Percentiles rank a stretch among this genome's conserved stretches.
These are phyloP conservation scores for Odontocolon sp. DNA, from an alignment of 2,888 invertebrate species.

Conservation along the genomic window DNA sequence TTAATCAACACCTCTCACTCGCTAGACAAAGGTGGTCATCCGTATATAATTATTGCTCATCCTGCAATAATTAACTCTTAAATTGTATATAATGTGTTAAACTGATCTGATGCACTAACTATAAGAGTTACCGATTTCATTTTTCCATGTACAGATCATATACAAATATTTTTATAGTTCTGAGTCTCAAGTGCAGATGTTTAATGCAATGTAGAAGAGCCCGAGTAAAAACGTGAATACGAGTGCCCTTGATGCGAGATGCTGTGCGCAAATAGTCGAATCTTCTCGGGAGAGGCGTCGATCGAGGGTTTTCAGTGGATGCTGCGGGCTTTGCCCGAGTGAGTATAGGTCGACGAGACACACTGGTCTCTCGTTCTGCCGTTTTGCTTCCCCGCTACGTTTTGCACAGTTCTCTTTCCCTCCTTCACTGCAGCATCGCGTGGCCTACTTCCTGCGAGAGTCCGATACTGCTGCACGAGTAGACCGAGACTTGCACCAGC, in stretches of 20 bases:
- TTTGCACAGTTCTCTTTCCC: too few species aligned
- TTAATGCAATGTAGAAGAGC: not conserved
- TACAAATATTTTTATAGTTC: not conserved
- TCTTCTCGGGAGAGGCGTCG: slow-evolving; percentile 40
- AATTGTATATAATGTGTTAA: too few species aligned
- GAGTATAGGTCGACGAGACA: slow-evolving; percentile 33
- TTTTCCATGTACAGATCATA: not conserved
- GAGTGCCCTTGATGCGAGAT: not conserved
- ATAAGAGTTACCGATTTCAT: not conserved
- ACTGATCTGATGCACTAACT: too few species aligned
- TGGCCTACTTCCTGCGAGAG: slow-evolving; percentile 63
- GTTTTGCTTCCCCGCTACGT: slow-evolving; percentile 35
- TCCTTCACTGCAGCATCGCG: slow-evolving; percentile 41
- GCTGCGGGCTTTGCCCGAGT: not conserved
- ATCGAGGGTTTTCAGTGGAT: slow-evolving; percentile 8
- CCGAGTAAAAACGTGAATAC: not conserved
- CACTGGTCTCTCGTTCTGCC: slow-evolving; percentile 41
- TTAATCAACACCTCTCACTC: too few species aligned
- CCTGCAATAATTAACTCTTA: too few species aligned
- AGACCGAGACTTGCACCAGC: slow-evolving; percentile 42
- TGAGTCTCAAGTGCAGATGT: not conserved
- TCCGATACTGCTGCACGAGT: slow-evolving; percentile 48
- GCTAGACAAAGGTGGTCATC: too few species aligned
- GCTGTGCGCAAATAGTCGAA: slow-evolving; percentile 5
- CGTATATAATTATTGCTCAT: too few species aligned